Evolutionary conservation across 2,797 vertebrate species (phyloP).

Genomic region (Hydrocynus forskahlii): DNA sequence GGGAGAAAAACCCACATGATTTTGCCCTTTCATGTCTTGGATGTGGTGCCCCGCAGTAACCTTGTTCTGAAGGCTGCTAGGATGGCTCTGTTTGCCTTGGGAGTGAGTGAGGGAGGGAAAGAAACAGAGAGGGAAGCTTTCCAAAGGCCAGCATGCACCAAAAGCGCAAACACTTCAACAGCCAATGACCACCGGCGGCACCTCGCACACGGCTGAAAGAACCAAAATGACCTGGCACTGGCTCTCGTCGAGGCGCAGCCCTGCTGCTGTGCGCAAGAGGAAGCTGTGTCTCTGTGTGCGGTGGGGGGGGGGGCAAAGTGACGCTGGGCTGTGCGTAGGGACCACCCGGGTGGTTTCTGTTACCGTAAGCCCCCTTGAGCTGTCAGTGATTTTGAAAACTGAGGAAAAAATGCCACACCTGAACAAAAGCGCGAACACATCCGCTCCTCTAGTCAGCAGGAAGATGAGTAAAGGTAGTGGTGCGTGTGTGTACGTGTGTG

Average conservation of each 20-base stretch:
- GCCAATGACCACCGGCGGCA: background rate
- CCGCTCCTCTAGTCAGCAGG: background rate
- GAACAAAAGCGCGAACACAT: constrained; percentile 1
- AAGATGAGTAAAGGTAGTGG: constrained; percentile 36
- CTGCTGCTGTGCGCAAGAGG: constrained; percentile 13
- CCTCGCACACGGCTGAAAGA: background rate
- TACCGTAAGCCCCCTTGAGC: constrained; percentile 47
- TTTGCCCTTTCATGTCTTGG: constrained; percentile 24
- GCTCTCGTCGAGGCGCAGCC: constrained; percentile 4
- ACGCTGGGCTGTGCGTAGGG: constrained; percentile 1
- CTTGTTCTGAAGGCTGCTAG: constrained; percentile 19
- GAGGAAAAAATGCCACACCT: constrained; percentile 37
- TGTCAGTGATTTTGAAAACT: constrained; percentile 15
- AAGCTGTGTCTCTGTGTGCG: constrained; percentile 11
- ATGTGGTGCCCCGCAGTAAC: constrained; percentile 13
- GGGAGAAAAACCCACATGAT: constrained; percentile 7
- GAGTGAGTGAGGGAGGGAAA: background rate
- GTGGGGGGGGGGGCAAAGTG: constrained; percentile 15
- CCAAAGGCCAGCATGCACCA: background rate
- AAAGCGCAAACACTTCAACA: constrained; percentile 35
- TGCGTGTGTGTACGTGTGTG: background rate
- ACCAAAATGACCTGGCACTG: background rate
- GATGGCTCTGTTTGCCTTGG: constrained; percentile 37
- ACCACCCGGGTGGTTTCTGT: constrained; percentile 45
- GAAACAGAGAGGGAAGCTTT: background rate